Evolutionary conservation across 1,140 invertebrate species (phyloP), one percentile per base, ranked within the genome.

Genomic region (Steinernema feltiae): DNA sequence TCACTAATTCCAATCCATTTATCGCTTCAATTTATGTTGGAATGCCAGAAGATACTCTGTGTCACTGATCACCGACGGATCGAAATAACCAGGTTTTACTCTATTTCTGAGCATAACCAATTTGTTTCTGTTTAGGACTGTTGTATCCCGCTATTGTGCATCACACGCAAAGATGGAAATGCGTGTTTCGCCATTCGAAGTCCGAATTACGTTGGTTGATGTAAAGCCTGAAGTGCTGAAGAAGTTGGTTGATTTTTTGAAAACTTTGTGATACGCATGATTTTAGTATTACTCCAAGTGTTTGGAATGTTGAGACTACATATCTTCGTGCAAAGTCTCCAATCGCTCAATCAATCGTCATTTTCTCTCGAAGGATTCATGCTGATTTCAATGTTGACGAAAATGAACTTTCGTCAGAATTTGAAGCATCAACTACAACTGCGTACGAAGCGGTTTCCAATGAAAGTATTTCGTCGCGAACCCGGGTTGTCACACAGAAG

Each of bases 21-120:
- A 2, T 27, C 48, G 29, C 73, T 74, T 3, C 27, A 32, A n/a
- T 70, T 69, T 15, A 71, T 74, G 30, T 31, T 74, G 48, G 73
- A 74, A 48, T 31, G 48, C n/a, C 48, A 29, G 7, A 27, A 74
- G 48, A 48, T 48, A 3, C 73, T 72, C 17, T 31, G 1, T 18
- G 35, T 71, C 30, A 71, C 48, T 21, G 73, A 74, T 72, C 48
- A 74, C 30, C 48, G 73, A 18, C 73, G 53, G 73, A 1, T 71
- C 24, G 21, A 72, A 21, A 63, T 63, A 12, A 63, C 53, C 7
- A 15, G 53, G 53, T 63, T n/a, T 63, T 15, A 3, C 24, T 12
- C 24, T 29, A 7, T 32, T 72, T 2, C 15, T 30, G 69, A 72
- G 17, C 21, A 21, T n/a, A 48, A 18, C 27, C n/a, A 3, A 32